These are phyloP conservation scores for Heterotilapia buettikoferi DNA, from an alignment of 2,113 vertebrate genomes.

Conservation along the genomic window DNA sequence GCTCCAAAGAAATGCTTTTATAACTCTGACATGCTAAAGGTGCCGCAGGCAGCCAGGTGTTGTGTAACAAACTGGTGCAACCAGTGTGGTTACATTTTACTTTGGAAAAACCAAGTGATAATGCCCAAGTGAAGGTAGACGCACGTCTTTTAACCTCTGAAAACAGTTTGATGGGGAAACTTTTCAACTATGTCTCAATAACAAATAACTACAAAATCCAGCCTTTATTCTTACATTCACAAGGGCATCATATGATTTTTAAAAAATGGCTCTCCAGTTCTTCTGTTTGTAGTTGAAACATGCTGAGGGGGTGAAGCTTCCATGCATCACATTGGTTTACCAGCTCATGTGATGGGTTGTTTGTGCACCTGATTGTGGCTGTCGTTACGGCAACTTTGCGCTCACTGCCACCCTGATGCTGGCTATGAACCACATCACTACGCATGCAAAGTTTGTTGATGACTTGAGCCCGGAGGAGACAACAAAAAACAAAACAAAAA, in stretches of 20 bases:
- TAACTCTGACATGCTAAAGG: not conserved
- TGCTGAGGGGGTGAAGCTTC: not conserved
- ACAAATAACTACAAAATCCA: not conserved
- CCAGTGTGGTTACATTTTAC: conserved; percentile 19
- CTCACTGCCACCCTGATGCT: not conserved
- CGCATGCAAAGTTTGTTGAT: not conserved
- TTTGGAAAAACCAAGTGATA: not conserved
- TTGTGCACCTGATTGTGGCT: not conserved
- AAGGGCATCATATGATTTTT: not conserved
- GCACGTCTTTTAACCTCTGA: not conserved
- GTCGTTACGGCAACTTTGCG: not conserved
- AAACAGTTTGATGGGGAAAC: not conserved
- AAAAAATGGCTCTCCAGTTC: not conserved
- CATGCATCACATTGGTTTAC: not conserved
- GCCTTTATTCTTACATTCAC: not conserved
- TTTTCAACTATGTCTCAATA: not conserved
- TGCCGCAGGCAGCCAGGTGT: not conserved
- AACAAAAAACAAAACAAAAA: not conserved
- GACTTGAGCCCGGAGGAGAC: not conserved
- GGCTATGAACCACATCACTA: not conserved
- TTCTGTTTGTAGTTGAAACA: conserved; percentile 41
- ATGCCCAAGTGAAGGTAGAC: not conserved
- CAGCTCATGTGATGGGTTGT: not conserved
- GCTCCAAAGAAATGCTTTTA: not conserved
- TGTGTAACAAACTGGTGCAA: conserved; percentile 38